A percentile compares a stretch with the other conserved stretches of the same genome.
phyloP scores from a whole-genome alignment of 2,888 invertebrate species.

The Carabus problematicus region DNA sequence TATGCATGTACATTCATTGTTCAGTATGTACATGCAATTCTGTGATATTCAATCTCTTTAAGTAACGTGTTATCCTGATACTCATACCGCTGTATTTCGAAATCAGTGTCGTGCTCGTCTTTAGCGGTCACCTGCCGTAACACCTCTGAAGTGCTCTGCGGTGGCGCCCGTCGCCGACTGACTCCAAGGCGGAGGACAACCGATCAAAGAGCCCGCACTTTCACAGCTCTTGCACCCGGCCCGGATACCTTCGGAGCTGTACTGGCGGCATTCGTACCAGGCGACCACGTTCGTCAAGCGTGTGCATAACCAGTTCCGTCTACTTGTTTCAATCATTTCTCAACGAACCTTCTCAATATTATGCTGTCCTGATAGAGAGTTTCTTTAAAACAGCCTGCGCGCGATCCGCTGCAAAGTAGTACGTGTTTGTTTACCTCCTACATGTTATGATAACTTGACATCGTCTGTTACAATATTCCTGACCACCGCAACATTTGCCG shows the following conservation, averaged over 20 bases:
- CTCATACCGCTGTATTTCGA: conserved; percentile 1
- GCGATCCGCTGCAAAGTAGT: conserved; percentile 9
- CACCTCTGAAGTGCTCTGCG: conserved; percentile 19
- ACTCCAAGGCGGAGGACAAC: conserved; percentile 5
- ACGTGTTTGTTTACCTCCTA: background rate
- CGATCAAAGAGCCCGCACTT: conserved; percentile 33
- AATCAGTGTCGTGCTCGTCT: conserved; percentile 23
- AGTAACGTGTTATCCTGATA: conserved; percentile 20
- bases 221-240: conserved; percentile 32
- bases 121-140: background rate
- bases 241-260: conserved; percentile 31
- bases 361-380: conserved; percentile 15
- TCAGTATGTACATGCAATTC: too few relatives aligned
- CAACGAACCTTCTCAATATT: background rate
- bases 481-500: conserved; percentile 27
- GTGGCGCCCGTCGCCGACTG: conserved; percentile 32
- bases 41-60: conserved; percentile 3
- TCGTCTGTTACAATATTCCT: conserved; percentile 27
- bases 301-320: background rate
- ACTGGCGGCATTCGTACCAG: conserved; percentile 36
- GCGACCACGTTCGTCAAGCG: background rate
- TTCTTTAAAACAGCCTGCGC: conserved; percentile 20
- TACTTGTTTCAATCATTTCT: background rate
- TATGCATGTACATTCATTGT: too few relatives aligned
- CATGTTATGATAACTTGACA: conserved; percentile 16